These are phyloP conservation scores for Nymphalis c-album DNA, from an alignment of 2,888 invertebrate species.

Conservation along the genomic window DNA sequence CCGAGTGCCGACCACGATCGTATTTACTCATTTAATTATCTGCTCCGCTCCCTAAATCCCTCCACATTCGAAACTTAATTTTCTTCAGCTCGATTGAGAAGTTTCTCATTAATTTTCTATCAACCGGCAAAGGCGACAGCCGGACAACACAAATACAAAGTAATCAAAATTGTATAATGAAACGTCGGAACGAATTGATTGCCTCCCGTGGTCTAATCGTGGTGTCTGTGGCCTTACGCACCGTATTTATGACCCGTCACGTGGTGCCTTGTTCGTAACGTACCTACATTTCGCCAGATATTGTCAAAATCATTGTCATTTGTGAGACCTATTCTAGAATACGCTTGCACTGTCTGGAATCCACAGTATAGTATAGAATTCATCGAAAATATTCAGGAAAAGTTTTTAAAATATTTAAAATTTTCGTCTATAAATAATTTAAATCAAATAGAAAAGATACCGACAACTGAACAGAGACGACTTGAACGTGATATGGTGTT, in stretches of 20 bases:
- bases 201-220: conserved; percentile 21
- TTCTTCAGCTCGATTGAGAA: conserved; percentile 57
- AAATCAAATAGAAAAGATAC: too few species aligned
- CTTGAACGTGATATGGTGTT: too few species aligned
- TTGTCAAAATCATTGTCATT: too few species aligned
- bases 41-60: conserved; percentile 49
- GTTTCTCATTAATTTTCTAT: conserved; percentile 67
- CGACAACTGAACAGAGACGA: too few species aligned
- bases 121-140: conserved; percentile 42
- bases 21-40: conserved; percentile 54
- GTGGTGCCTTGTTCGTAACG: not conserved
- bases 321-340: too few species aligned
- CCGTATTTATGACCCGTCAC: conserved; percentile 23
- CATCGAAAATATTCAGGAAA: too few species aligned
- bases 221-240: conserved; percentile 20
- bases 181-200: conserved; percentile 43
- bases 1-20: not conserved
- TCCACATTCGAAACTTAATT: conserved; percentile 63
- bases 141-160: conserved; percentile 69
- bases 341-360: too few species aligned
- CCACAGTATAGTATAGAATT: too few species aligned
- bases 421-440: too few species aligned
- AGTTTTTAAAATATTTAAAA: too few species aligned
- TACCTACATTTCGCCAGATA: too few species aligned
- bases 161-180: conserved; percentile 68